A percentile compares a stretch with the other conserved stretches of the same genome.
Conservation (phyloP, 2,113 vertebrate genomes). For the Porphyrio hochstetteri region DNA sequence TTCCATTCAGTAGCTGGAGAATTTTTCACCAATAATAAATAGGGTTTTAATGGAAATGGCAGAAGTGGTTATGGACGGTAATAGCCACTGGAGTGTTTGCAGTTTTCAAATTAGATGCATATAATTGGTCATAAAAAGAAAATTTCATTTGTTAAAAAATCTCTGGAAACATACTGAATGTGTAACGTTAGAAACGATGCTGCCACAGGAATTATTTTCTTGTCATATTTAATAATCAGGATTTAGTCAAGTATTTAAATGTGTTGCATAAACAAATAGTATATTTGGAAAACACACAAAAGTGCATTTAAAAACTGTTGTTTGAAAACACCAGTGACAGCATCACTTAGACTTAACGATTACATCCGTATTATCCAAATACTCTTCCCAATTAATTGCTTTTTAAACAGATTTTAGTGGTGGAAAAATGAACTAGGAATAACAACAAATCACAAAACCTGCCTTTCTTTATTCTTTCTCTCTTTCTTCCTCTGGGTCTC, state of each 20-base stretch:
- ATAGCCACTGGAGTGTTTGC: conserved; percentile 57
- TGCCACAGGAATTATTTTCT: conserved; percentile 30
- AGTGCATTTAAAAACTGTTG: neutral
- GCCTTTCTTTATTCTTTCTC: neutral
- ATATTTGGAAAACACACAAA: neutral
- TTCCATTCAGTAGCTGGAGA: conserved; percentile 56
- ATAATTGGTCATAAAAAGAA: conserved; percentile 73
- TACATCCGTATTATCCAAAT: neutral
- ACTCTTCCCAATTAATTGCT: neutral
- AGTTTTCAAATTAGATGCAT: conserved; percentile 55
- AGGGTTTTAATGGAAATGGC: conserved; percentile 64
- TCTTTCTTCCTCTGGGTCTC: neutral
- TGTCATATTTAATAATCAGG: conserved; percentile 54
- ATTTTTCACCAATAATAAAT: conserved; percentile 64
- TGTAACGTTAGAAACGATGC: neutral
- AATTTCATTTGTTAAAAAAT: conserved; percentile 65
- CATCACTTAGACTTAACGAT: neutral
- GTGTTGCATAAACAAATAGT: neutral
- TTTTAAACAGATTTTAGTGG: neutral
- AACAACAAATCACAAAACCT: neutral
- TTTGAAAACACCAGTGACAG: neutral
- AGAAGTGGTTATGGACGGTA: conserved; percentile 49
- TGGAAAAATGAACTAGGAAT: neutral
- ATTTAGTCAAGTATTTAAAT: conserved; percentile 42
- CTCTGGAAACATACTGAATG: conserved; percentile 31